Evolutionary conservation across 1,140 invertebrate species (phyloP), one percentile per base, ranked within the genome.

Genomic region (Andrena cerasifolii): DNA sequence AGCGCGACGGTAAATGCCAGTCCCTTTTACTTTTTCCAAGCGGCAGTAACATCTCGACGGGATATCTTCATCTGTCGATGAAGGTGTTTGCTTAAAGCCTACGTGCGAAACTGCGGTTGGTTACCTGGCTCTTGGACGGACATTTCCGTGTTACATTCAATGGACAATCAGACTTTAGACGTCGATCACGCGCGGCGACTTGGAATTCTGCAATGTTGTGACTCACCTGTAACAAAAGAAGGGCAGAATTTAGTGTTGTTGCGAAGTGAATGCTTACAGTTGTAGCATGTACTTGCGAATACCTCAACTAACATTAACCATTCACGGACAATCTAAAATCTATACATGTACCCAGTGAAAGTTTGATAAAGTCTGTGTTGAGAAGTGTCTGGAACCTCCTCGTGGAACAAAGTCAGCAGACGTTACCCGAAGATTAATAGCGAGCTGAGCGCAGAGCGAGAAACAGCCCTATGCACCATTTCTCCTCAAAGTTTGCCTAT

Each of bases 1-100:
- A 76, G 73, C 65, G 73, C 18, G 53, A 71, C 21, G 21, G 67
- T 59, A 59, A 36, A 33, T 63, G 36, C 63, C 51, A 47, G 3
- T 76, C 51, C 73, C 73, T 76, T 68, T 68, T 68, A 76, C 73
- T 76, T 76, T 76, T 76, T 68, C 40, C 61, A n/a, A 0, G 49
- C n/a, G 36, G 16, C 21, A 16, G 21, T 43, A 65, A 33, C 36
- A 40, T 45, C 33, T 40, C 72, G 61, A 18, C 56, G 18, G 16
- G 31, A 36, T 40, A 18, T 40, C 72, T 40, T 75, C 28, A 53
- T 26, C 40, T 24, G 67, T n/a, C 40, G 51, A 68, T 36, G 3
- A 58, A 68, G 31, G 10, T 68, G 53, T 47, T 54, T 54, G 31
- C 24, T 54, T 26, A 70, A 51, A 8, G 26, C 16, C 45, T 33